Conservation (phyloP, 2,113 vertebrate species). For the Gambusia affinis region DNA sequence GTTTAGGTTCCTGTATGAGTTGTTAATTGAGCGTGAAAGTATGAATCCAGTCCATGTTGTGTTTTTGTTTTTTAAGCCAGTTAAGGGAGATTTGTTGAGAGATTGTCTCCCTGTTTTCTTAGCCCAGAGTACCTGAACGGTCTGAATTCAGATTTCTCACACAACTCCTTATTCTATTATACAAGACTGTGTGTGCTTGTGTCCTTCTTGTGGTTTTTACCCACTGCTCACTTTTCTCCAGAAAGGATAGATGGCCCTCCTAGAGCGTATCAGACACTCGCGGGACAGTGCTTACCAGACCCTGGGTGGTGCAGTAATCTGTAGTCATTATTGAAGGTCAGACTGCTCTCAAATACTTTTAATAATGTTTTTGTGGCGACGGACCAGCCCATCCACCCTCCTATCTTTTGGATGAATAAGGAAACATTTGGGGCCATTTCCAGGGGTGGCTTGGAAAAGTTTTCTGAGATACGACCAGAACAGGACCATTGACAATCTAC, state of each 20-base stretch:
- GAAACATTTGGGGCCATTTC: neutral
- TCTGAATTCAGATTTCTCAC: neutral
- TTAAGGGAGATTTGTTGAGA: constrained; percentile 2
- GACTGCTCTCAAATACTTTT: constrained; percentile 62
- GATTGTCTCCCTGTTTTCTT: neutral
- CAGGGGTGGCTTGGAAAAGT: neutral
- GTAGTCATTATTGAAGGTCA: constrained; percentile 56
- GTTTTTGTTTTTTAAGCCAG: constrained; percentile 13
- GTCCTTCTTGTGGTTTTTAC: constrained; percentile 10
- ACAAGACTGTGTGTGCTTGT: neutral
- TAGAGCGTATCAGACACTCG: constrained; percentile 24
- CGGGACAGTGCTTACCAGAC: constrained; percentile 54
- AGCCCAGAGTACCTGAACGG: neutral
- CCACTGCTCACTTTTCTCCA: constrained; percentile 14
- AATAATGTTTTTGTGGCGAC: constrained; percentile 59
- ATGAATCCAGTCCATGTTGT: constrained; percentile 3
- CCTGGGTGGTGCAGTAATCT: constrained; percentile 67
- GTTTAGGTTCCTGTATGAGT: neutral
- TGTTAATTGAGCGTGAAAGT: constrained; percentile 23
- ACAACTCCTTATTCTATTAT: neutral
- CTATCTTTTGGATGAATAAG: neutral
- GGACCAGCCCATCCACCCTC: neutral
- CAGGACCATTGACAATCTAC: neutral
- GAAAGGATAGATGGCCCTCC: constrained; percentile 50
- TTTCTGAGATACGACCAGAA: neutral